phyloP scores from a whole-genome alignment of 2,888 invertebrate species.

The Ophioninae sp. region DNA sequence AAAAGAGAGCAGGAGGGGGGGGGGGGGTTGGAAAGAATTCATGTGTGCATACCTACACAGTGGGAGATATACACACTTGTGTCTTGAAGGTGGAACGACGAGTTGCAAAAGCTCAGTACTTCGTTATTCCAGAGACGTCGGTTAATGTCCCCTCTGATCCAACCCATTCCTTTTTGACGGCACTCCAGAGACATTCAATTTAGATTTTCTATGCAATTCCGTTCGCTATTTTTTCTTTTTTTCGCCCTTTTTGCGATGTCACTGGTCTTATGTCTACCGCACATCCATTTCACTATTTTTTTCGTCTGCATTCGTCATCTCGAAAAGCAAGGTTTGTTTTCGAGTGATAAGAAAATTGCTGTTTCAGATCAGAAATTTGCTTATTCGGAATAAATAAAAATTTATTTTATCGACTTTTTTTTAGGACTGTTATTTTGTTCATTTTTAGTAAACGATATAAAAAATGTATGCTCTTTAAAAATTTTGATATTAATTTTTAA shows the following conservation, averaged over 20 bases:
- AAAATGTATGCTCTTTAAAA: too few relatives aligned
- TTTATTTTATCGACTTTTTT: too few relatives aligned
- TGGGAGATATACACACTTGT: background rate
- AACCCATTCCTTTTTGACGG: constrained; percentile 35
- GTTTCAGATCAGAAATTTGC: too few relatives aligned
- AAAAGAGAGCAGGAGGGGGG: background rate
- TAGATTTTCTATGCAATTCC: constrained; percentile 49
- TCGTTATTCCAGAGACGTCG: constrained; percentile 44
- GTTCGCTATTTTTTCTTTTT: constrained; percentile 8
- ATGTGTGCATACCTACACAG: background rate
- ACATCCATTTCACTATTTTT: background rate
- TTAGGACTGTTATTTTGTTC: too few relatives aligned
- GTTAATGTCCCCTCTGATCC: constrained; percentile 34
- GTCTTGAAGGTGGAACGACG: constrained; percentile 7
- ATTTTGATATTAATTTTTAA: too few relatives aligned
- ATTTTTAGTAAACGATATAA: too few relatives aligned
- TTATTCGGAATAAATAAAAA: too few relatives aligned
- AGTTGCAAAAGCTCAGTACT: constrained; percentile 5
- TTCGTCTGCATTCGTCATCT: background rate
- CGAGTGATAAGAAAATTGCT: too few relatives aligned
- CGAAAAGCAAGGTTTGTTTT: background rate
- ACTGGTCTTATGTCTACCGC: background rate
- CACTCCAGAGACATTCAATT: constrained; percentile 54
- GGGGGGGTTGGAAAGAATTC: background rate
- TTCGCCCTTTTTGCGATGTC: background rate